Evolutionary conservation across 2,797 vertebrate species (phyloP), one percentile per base, ranked within the genome.

Genomic region (Gymnoscopelus microlampas): DNA sequence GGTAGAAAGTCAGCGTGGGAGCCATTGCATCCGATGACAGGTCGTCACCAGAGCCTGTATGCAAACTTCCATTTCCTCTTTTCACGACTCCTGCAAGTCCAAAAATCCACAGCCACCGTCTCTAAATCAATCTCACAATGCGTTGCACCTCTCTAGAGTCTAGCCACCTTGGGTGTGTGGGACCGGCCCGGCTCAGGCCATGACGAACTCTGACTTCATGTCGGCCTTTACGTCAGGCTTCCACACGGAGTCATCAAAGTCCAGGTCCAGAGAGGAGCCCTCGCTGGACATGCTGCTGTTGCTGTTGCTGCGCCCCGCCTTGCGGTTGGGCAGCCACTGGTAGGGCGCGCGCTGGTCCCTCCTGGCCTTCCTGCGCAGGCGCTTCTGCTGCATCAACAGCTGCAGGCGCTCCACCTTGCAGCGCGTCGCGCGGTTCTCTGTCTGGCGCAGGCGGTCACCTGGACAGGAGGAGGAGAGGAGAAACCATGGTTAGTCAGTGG

Each of bases 361-460:
- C 9, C 97, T 89, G 2, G 97, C 97, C 95, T 99, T 99, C 83
- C 98, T 87, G 75, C 97, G 95, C 82, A 98, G 91, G 5, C 96
- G 93, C 86, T 98, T 98, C 92, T 99, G 98, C 94, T 99, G 97
- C 94, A 99, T 95, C 78, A 99, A 86, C 66, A 98, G 93, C 94
- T 99, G 98, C 85, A 99, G 94, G 2, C 97, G 96, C 44, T 99
- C 96, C 82, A 99, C 98, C 88, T 99, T 99, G 87, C 97, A 98
- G 76, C 98, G 97, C 0, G 98, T 99, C 8, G 97, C 97, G 0
- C 97, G 94, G 92, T 98, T 98, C 92, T 99, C 97, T 0, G 97
- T 98, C 94, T 99, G 97, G 66, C 97, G 95, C 70, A 98, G 66
- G 1, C 96, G 96, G 83, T 99, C 97, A 26, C 96, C 97, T 98